Evolutionary conservation across 2,113 vertebrate genomes (phyloP).

Genomic region (Chrysemys picta): DNA sequence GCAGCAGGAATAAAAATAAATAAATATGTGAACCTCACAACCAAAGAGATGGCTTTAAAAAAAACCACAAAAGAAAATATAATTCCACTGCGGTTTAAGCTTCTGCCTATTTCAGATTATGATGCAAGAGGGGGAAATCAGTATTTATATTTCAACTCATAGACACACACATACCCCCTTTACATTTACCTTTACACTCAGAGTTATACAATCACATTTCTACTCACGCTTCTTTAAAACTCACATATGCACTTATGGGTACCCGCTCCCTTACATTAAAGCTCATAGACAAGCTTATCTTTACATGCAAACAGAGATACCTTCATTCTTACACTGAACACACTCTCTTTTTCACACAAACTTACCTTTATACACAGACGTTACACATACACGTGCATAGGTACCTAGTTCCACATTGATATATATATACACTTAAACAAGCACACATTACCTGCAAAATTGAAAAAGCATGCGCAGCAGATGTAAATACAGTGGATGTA

Average conservation of each 20-base stretch:
- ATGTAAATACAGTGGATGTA: not conserved
- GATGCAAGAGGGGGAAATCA: not conserved
- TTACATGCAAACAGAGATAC: not conserved
- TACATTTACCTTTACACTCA: not conserved
- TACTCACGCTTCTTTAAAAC: not conserved
- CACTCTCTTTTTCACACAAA: not conserved
- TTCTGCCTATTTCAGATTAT: conserved; percentile 19
- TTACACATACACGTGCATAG: not conserved
- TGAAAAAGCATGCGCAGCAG: not conserved
- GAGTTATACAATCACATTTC: not conserved
- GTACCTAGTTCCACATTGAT: not conserved
- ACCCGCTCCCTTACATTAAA: not conserved
- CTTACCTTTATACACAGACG: not conserved
- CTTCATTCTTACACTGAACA: not conserved
- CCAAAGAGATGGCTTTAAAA: rapidly evolving
- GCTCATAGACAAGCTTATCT: not conserved
- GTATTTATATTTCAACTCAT: conserved; percentile 2
- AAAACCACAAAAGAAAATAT: conserved; percentile 24
- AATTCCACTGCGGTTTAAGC: conserved; percentile 15
- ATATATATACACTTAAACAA: not conserved
- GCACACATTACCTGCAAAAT: not conserved
- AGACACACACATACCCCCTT: not conserved
- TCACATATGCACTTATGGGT: not conserved
- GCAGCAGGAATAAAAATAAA: conserved; percentile 29
- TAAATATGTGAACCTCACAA: not conserved